These are phyloP conservation scores for Platorchestia sp. DNA, from an alignment of 1,140 invertebrate species.

Conservation along the genomic window DNA sequence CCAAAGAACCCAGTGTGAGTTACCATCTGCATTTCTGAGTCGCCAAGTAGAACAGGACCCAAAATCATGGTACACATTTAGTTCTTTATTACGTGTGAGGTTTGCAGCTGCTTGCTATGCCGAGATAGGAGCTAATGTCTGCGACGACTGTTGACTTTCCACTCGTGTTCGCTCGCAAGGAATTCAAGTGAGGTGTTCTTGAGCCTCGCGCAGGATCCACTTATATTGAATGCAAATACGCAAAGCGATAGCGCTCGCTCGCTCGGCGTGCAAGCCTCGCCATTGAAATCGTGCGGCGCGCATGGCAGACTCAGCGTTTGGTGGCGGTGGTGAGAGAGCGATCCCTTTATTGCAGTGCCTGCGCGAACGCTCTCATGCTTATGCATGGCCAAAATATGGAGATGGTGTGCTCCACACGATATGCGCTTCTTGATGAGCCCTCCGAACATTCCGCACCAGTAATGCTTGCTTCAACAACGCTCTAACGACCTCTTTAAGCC, in stretches of 20 bases:
- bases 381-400: conserved; percentile 7
- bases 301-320: neutral
- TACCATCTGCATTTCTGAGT: neutral
- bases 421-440: neutral
- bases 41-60: neutral
- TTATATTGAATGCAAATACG: conserved; percentile 2
- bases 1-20: neutral
- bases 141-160: neutral
- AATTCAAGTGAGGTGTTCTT: neutral
- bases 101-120: neutral
- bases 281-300: neutral
- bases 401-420: neutral
- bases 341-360: neutral
- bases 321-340: neutral
- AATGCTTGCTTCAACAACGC: neutral
- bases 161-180: neutral
- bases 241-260: neutral
- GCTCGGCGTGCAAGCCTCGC: neutral
- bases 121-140: neutral
- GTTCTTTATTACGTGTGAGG: neutral
- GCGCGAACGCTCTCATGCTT: neutral
- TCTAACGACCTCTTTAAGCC: neutral
- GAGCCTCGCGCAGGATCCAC: neutral
- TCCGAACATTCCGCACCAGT: neutral
- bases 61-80: neutral